Conservation (phyloP, 2,113 vertebrate species). For the human (Homo sapiens) region GRCh38 chrX:41983501-41984000, state of each 20-base stretch:
- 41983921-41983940: constrained; percentile 5
- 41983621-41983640: not conserved
- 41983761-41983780: not conserved
- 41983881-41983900: constrained; percentile 49
- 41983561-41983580: not conserved
- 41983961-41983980: constrained; percentile 1
- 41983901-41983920: not conserved
- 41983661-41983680: not conserved
- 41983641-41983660: not conserved
- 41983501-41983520: not conserved
- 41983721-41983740: constrained; percentile 33
- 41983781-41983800: constrained; percentile 10
- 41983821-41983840: not conserved
- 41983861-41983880: constrained; percentile 21
- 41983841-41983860: not conserved
- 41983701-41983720: not conserved
- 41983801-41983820: not conserved
- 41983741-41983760: not conserved
- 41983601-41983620: constrained; percentile 4
- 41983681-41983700: not conserved
- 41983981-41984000: constrained; percentile 6
- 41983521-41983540: not conserved
- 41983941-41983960: constrained; percentile 34
- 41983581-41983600: not conserved
- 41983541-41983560: constrained; percentile 14